Percentiles rank a stretch among this genome's conserved stretches.
Conservation (phyloP, 2,888 invertebrate genomes). For the Frankliniella fusca region DNA sequence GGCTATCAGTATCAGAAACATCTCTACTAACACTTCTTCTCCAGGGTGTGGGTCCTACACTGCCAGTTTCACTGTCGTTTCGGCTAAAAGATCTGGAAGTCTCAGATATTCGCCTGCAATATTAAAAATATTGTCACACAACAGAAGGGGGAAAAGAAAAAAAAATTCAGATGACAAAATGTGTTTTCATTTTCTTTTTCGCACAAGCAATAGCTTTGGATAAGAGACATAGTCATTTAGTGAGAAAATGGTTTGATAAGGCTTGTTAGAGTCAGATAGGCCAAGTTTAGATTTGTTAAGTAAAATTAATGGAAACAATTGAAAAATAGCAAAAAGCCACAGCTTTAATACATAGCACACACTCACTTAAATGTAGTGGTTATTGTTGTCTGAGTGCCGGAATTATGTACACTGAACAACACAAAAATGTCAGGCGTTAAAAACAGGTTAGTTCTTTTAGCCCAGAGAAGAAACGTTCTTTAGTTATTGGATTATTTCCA, state of each 20-base stretch:
- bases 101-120: constrained; percentile 46
- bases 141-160: not conserved
- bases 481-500: constrained; percentile 4
- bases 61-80: constrained; percentile 41
- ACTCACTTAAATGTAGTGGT: constrained; percentile 18
- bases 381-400: not conserved
- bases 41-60: constrained; percentile 50
- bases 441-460: not conserved
- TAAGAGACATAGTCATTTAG: too few relatives aligned
- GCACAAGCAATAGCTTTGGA: not conserved
- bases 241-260: not conserved
- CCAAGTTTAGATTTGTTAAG: too few relatives aligned
- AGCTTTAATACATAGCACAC: not conserved
- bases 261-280: not conserved
- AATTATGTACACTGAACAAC: constrained; percentile 12
- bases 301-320: not conserved
- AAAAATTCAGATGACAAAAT: not conserved
- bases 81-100: constrained; percentile 49
- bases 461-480: too few relatives aligned
- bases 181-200: not conserved
- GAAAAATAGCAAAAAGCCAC: not conserved
- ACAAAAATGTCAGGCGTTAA: not conserved
- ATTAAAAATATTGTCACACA: not conserved
- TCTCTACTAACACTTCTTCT: constrained; percentile 62
- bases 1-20: constrained; percentile 68